Percentiles rank a stretch among this genome's conserved stretches.
These are phyloP conservation scores for Coelogynopora nodosa DNA, from an alignment of 2,888 invertebrate genomes.

Conservation along the genomic window DNA sequence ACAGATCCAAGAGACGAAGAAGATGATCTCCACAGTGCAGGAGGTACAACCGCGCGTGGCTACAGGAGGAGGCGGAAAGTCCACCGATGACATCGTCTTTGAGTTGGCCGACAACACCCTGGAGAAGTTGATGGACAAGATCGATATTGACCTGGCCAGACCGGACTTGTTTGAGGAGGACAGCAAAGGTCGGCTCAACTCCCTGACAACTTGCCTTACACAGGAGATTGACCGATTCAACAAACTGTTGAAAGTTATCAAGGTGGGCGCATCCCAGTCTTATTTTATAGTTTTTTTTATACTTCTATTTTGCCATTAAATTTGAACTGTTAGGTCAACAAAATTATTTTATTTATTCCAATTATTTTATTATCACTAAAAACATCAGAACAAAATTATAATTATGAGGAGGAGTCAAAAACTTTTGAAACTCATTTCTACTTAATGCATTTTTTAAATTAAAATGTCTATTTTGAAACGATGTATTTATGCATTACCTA, in stretches of 20 bases:
- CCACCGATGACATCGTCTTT: slow-evolving; percentile 74
- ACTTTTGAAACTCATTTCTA: too few relatives aligned
- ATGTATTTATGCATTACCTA: too few relatives aligned
- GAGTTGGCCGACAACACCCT: slow-evolving; percentile 73
- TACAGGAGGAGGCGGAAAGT: slow-evolving; percentile 66
- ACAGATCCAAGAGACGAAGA: slow-evolving; percentile 75
- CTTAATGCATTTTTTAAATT: too few relatives aligned
- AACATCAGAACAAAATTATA: too few relatives aligned
- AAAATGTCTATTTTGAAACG: too few relatives aligned
- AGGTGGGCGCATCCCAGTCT: slow-evolving; percentile 54
- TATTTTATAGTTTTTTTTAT: too few relatives aligned
- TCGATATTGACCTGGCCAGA: slow-evolving; percentile 69
- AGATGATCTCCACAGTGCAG: slow-evolving; percentile 72
- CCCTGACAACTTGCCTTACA: slow-evolving; percentile 64
- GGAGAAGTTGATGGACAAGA: slow-evolving; percentile 65
- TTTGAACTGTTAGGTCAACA: too few relatives aligned
- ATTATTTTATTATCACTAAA: too few relatives aligned
- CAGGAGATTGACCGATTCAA: slow-evolving; percentile 64
- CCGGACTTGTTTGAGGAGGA: slow-evolving; percentile 69
- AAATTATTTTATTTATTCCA: too few relatives aligned
- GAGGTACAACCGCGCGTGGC: slow-evolving; percentile 73
- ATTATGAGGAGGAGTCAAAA: too few relatives aligned
- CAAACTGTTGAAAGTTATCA: slow-evolving; percentile 60
- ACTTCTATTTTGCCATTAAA: too few relatives aligned
- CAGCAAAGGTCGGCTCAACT: slow-evolving; percentile 70